Base-by-base conservation (phyloP, 1,140 invertebrate species). In the Venustaconcha ellipsiformis region DNA sequence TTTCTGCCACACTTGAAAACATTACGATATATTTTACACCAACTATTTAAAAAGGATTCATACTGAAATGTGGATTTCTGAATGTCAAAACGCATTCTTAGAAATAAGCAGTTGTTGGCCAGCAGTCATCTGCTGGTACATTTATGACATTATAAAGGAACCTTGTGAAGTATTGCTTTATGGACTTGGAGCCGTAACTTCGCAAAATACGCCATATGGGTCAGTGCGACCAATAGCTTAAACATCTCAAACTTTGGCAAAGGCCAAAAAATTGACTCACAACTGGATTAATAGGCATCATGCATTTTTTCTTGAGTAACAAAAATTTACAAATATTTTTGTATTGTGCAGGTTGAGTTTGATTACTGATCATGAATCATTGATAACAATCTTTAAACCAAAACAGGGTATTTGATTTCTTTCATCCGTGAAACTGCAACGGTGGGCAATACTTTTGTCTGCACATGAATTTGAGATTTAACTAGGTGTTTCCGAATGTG, bases 271-370 rank as follows among this genome's bases (percentile, higher is more conserved):
- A 85, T 86, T 48, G 91, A 88, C 78, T 75, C 88, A 13, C 87
- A 88, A 80, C 91, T 91, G 30, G 90, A 92, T 78, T 91, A 90
- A 71, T 90, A 92, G 80, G 78, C 86, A 15, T 77, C 89, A 62
- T 87, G 85, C 64, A 84, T 91, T 11, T 72, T 92, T 79, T 56
- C 87, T 82, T 84, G 83, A 79, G 30, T 82, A 62, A 76, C 78
- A 87, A 70, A 87, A 86, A 78, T 92, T 89, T 86, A 84, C 86
- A 80, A 88, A 57, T 91, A 68, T 89, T 77, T 91, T 77, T 91
- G 17, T 89, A 89, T 83, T 88, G 13, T 81, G 78, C 20, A 77
- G 74, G 59, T 74, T 87, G n/a, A 77, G 70, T n/a, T 71, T 85
- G 13, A 62, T 86, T 20, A 89, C 85, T 0, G 87, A 90, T 74